These are phyloP conservation scores for Drosophila paulistorum DNA, from an alignment of 1,140 invertebrate species.

Conservation along the genomic window DNA sequence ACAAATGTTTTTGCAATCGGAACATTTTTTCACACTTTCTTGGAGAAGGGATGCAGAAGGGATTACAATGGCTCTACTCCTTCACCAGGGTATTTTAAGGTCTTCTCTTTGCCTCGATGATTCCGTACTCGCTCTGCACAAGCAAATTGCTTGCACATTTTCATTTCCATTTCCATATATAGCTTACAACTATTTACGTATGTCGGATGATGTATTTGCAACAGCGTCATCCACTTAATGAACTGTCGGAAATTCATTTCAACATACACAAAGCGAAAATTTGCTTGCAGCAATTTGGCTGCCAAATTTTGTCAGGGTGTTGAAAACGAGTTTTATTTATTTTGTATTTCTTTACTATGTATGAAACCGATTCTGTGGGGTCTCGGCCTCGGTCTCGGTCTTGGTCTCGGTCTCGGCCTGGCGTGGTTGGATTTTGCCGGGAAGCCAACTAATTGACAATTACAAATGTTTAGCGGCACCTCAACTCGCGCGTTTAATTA, in stretches of 20 bases:
- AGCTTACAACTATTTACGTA: constrained; percentile 30
- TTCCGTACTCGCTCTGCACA: not conserved
- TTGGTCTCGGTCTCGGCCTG: not conserved
- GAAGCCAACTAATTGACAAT: constrained; percentile 49
- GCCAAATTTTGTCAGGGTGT: constrained; percentile 33
- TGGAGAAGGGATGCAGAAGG: too few species aligned
- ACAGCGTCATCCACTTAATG: constrained; percentile 47
- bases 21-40: too few species aligned
- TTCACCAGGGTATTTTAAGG: not conserved
- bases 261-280: constrained; percentile 8
- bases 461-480: constrained; percentile 50
- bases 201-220: constrained; percentile 8
- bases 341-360: not conserved
- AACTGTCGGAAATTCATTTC: constrained; percentile 29
- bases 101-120: not conserved
- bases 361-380: constrained; percentile 25
- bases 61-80: too few species aligned
- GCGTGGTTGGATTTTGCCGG: constrained; percentile 8
- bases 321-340: constrained; percentile 36
- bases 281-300: constrained; percentile 33
- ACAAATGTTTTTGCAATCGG: too few species aligned
- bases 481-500: constrained; percentile 40
- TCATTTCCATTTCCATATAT: constrained; percentile 36
- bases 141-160: constrained; percentile 36
- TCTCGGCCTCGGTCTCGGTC: not conserved